phyloP scores from a whole-genome alignment of 1,140 invertebrate species.

The Magallana gigas region DNA sequence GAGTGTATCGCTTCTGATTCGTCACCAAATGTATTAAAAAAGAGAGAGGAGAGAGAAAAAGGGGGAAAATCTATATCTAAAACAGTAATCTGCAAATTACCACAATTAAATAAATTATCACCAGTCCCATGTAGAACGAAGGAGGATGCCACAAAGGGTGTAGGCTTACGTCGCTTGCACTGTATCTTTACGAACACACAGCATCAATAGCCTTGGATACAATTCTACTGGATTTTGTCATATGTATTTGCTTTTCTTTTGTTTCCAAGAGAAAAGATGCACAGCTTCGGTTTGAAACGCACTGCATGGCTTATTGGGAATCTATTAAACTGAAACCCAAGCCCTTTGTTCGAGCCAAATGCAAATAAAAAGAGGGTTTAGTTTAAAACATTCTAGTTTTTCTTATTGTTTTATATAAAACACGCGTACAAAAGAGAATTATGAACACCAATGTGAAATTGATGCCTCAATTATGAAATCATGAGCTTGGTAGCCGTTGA shows the following conservation, averaged over 20 bases:
- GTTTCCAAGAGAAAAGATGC: neutral
- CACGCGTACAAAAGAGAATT: neutral
- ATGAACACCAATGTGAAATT: neutral
- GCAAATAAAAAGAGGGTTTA: neutral
- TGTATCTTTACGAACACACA: neutral
- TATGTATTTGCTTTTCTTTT: constrained; percentile 7
- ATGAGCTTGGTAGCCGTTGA: neutral
- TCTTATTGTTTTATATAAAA: constrained; percentile 1
- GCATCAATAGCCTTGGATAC: neutral
- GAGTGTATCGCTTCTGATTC: neutral
- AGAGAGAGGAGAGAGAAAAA: neutral
- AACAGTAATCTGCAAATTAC: constrained; percentile 23
- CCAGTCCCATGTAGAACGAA: neutral
- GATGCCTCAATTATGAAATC: constrained; percentile 17
- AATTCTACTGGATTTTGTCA: constrained; percentile 5
- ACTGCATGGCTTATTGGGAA: constrained; percentile 1
- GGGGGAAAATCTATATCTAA: constrained; percentile 30
- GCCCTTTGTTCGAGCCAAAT: neutral
- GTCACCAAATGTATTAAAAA: constrained; percentile 12
- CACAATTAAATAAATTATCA: constrained; percentile 33
- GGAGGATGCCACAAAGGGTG: neutral
- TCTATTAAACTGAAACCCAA: constrained; percentile 25
- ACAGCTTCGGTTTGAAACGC: neutral
- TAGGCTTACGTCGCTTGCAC: neutral
- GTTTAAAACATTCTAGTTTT: neutral